These are phyloP conservation scores for Rotaria magnacalcarata DNA, from an alignment of 2,888 invertebrate genomes.

Conservation along the genomic window DNA sequence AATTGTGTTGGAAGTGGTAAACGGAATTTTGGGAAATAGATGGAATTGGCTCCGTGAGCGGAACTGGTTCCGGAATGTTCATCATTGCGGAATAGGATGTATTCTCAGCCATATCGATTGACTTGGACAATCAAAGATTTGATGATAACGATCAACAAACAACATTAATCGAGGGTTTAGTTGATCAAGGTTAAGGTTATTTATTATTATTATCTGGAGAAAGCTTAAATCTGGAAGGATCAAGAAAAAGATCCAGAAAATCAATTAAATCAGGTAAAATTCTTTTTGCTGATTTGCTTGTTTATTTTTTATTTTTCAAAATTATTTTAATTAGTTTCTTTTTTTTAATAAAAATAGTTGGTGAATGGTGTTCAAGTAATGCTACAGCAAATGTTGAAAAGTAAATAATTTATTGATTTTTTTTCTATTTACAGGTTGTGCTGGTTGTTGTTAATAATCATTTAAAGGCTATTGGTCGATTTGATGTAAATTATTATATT, in stretches of 20 bases:
- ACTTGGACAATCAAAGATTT: too few species aligned
- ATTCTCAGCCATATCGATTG: too few species aligned
- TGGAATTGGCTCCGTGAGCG: too few species aligned
- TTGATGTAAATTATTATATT: conserved; percentile 59
- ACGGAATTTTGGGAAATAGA: too few species aligned
- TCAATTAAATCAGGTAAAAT: too few species aligned
- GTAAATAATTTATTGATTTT: not conserved
- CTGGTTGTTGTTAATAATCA: conserved; percentile 95
- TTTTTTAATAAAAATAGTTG: conserved; percentile 62
- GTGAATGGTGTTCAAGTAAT: conserved; percentile 98
- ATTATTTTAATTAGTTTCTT: too few species aligned
- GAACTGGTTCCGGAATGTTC: too few species aligned
- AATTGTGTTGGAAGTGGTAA: too few species aligned
- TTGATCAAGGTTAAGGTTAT: conserved; percentile 98
- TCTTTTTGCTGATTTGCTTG: conserved; percentile 38
- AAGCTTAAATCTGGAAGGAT: conserved; percentile 62
- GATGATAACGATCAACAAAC: too few species aligned
- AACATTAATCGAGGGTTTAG: too few species aligned
- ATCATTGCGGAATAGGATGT: too few species aligned
- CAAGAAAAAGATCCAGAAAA: conserved; percentile 83
- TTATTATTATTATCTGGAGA: conserved; percentile 82
- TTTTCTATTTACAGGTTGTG: conserved; percentile 32
- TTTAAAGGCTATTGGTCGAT: conserved; percentile 94
- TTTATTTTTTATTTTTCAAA: too few species aligned
- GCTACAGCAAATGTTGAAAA: conserved; percentile 86